Percentiles rank a stretch among this genome's conserved stretches.
Conservation (phyloP, 2,797 vertebrate genomes). For the Valencia hispanica region DNA sequence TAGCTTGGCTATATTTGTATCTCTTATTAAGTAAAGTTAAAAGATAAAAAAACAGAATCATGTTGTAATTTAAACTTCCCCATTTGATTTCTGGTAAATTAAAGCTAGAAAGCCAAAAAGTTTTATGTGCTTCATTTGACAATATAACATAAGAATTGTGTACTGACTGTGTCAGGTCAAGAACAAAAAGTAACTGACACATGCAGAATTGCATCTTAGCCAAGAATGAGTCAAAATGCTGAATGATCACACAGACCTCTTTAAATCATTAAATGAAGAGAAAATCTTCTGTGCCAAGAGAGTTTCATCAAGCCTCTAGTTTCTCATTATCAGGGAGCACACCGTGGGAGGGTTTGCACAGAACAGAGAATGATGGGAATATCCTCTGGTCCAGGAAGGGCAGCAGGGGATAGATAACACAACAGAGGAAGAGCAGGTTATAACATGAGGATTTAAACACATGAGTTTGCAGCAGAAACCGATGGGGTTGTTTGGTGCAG, state of each 20-base stretch:
- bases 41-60: background rate
- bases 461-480: slow-evolving; percentile 7
- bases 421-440: slow-evolving; percentile 3
- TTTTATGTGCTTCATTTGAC: background rate
- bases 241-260: background rate
- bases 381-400: slow-evolving; percentile 15
- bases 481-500: background rate
- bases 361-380: slow-evolving; percentile 25
- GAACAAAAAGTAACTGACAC: background rate
- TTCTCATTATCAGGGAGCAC: slow-evolving; percentile 25
- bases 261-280: background rate
- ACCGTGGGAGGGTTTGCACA: background rate
- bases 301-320: slow-evolving; percentile 26
- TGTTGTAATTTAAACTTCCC: background rate
- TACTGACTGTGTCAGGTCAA: background rate
- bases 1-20: background rate
- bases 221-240: background rate
- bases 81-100: background rate
- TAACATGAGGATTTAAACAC: slow-evolving; percentile 30
- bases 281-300: background rate
- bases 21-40: background rate
- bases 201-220: background rate
- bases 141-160: background rate
- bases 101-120: background rate
- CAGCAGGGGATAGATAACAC: slow-evolving; percentile 10